phyloP scores from a whole-genome alignment of 1,140 invertebrate genomes.

The Neotoxoptera formosana region DNA sequence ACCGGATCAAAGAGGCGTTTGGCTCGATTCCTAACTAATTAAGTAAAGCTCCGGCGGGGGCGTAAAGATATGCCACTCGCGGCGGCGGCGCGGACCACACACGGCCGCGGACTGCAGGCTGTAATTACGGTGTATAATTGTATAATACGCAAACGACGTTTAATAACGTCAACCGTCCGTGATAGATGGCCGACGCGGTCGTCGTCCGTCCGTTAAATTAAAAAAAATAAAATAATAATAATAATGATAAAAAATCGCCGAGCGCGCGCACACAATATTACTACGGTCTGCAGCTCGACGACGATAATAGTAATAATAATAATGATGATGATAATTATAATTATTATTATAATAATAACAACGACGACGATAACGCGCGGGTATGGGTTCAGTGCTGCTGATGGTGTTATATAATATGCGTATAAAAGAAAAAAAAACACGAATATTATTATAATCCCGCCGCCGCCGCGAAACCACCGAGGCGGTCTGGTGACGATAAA shows the following conservation, averaged over 20 bases:
- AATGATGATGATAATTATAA: neutral
- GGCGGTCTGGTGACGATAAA: constrained; percentile 25
- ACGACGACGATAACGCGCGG: neutral
- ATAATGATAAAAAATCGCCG: neutral
- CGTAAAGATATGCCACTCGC: neutral
- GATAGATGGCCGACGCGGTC: constrained; percentile 39
- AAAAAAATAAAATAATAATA: constrained; percentile 3
- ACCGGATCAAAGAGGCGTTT: constrained; percentile 55
- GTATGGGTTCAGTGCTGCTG: neutral
- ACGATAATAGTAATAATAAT: neutral
- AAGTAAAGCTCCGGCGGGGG: constrained; percentile 49
- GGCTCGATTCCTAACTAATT: constrained; percentile 57
- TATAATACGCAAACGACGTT: constrained; percentile 40
- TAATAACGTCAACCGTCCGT: constrained; percentile 56
- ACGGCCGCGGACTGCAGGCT: neutral
- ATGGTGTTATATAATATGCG: too few relatives aligned
- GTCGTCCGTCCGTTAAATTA: constrained; percentile 51
- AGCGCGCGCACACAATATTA: too few relatives aligned
- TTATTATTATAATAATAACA: neutral
- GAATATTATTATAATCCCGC: neutral
- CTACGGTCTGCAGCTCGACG: neutral
- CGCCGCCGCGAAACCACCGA: neutral
- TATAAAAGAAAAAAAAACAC: neutral
- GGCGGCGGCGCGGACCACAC: neutral
- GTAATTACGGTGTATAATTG: constrained; percentile 20